phyloP scores from a whole-genome alignment of 2,113 vertebrate species.

The Petrocephalus microphthalmus region DNA sequence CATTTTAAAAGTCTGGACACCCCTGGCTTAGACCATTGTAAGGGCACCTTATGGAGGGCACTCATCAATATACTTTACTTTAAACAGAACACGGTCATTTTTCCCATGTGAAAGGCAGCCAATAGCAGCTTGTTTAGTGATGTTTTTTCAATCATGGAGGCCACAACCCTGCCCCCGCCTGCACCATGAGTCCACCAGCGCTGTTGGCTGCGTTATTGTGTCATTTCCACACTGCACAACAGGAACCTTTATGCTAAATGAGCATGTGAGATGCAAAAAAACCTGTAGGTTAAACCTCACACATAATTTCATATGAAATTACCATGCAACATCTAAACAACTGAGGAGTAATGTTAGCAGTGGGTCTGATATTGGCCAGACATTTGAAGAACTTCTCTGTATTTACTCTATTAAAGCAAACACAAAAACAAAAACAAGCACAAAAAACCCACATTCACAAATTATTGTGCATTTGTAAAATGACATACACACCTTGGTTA shows the following conservation, averaged over 20 bases:
- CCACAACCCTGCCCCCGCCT: too few relatives aligned
- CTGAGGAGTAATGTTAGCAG: not conserved
- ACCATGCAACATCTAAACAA: not conserved
- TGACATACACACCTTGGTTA: not conserved
- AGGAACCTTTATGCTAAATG: not conserved
- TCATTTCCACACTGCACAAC: not conserved
- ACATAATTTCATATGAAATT: not conserved
- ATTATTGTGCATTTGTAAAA: not conserved
- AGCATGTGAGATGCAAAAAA: too few relatives aligned
- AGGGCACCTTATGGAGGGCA: too few relatives aligned
- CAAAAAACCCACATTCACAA: not conserved
- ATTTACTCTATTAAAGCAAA: not conserved
- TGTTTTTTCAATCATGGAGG: too few relatives aligned
- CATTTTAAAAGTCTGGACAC: too few relatives aligned
- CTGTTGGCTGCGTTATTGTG: too few relatives aligned
- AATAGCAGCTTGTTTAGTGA: too few relatives aligned
- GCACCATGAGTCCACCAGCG: too few relatives aligned
- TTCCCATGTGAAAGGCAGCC: too few relatives aligned
- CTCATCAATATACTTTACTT: too few relatives aligned
- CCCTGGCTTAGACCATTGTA: too few relatives aligned
- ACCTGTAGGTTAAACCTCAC: not conserved
- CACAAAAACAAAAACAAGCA: not conserved
- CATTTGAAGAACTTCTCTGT: not conserved
- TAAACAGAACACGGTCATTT: too few relatives aligned
- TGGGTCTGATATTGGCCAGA: not conserved